Evolutionary conservation across 2,888 invertebrate species (phyloP).

Genomic region (Rhogogaster chlorosoma): DNA sequence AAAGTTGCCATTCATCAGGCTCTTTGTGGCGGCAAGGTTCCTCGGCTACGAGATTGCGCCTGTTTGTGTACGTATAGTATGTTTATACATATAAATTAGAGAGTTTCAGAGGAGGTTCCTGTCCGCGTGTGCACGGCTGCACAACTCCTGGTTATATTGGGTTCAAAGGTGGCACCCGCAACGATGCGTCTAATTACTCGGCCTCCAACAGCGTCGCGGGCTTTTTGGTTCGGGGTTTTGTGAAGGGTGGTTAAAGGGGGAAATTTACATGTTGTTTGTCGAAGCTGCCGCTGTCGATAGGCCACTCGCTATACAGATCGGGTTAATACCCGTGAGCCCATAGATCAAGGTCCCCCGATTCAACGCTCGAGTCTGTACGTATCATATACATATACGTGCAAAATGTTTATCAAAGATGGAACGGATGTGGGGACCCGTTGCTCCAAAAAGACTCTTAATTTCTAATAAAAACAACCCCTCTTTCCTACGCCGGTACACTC

Average conservation of each 20-base stretch:
- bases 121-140: constrained; percentile 30
- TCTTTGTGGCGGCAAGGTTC: neutral
- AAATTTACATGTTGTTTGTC: constrained; percentile 50
- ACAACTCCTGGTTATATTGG: constrained; percentile 23
- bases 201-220: constrained; percentile 33
- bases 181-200: constrained; percentile 46
- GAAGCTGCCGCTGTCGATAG: constrained; percentile 30
- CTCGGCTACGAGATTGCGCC: neutral
- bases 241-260: neutral
- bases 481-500: neutral
- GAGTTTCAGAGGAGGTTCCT: neutral
- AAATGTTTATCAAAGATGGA: neutral
- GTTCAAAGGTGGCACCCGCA: constrained; percentile 47
- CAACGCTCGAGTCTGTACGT: neutral
- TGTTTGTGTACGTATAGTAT: neutral
- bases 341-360: constrained; percentile 11
- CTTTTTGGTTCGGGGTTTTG: constrained; percentile 10
- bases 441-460: neutral
- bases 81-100: constrained; percentile 23
- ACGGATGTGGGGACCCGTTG: neutral
- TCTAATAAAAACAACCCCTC: neutral
- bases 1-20: neutral
- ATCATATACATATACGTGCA: neutral
- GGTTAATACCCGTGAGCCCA: constrained; percentile 36
- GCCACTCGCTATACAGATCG: constrained; percentile 40